Conservation (phyloP, 2,113 vertebrate species). For the Alexandromys fortis region DNA sequence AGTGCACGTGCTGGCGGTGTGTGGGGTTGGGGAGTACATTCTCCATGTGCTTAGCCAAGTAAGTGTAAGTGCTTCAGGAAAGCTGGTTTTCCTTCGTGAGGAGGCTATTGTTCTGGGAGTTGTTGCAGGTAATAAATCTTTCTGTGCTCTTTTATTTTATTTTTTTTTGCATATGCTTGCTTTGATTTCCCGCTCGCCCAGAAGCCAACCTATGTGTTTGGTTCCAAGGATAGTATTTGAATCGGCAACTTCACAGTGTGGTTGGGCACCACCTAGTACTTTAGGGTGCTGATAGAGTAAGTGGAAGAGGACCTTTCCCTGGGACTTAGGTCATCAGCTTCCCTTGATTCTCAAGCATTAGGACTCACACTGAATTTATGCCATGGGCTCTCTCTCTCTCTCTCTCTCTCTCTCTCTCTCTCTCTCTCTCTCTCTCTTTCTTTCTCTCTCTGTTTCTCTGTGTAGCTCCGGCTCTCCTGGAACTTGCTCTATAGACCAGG, state of each 20-base stretch:
- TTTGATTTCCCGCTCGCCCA: neutral
- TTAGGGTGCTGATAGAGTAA: neutral
- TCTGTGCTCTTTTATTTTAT: neutral
- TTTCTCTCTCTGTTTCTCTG: neutral
- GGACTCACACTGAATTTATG: neutral
- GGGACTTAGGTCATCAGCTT: neutral
- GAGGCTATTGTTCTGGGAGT: neutral
- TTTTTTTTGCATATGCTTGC: neutral
- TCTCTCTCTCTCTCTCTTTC: neutral
- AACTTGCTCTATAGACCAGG: neutral
- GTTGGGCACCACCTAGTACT: neutral
- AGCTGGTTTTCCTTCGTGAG: neutral
- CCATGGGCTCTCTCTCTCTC: neutral
- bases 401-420: neutral
- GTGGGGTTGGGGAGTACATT: too few species aligned
- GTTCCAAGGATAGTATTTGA: neutral
- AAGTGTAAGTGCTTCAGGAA: neutral
- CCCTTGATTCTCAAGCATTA: neutral
- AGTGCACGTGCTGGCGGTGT: neutral
- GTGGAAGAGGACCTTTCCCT: neutral
- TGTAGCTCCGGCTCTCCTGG: neutral
- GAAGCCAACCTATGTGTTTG: neutral
- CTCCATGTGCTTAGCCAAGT: neutral
- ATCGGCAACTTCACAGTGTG: neutral
- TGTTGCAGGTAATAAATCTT: neutral